Conservation (phyloP, 2,797 vertebrate species). For the Thamnophis elegans region DNA sequence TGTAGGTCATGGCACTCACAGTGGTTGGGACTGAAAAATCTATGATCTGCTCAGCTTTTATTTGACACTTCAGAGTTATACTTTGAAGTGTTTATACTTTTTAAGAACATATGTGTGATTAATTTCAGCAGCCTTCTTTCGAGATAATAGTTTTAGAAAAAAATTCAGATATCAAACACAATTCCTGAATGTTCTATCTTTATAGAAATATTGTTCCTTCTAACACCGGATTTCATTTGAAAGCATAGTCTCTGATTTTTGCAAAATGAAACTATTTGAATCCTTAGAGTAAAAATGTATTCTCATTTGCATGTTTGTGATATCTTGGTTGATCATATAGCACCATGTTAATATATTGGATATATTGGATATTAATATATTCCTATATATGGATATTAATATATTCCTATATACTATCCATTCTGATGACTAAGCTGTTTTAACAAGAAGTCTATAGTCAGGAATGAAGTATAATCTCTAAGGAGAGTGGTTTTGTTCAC, state of each 20-base stretch:
- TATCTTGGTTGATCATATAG: constrained; percentile 38
- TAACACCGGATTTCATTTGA: constrained; percentile 57
- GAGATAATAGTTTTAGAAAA: constrained; percentile 43
- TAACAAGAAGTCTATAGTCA: neutral
- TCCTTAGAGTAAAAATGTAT: constrained; percentile 52
- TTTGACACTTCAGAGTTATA: constrained; percentile 64
- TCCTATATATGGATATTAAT: constrained; percentile 29
- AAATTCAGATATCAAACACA: constrained; percentile 42
- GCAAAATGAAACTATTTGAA: constrained; percentile 48
- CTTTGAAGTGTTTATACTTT: constrained; percentile 70
- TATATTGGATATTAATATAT: constrained; percentile 28
- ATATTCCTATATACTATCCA: constrained; percentile 25
- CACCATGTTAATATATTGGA: constrained; percentile 28
- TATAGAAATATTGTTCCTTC: constrained; percentile 53
- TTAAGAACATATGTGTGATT: constrained; percentile 75
- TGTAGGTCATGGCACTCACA: constrained; percentile 60
- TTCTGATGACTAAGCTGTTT: constrained; percentile 19
- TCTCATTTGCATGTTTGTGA: constrained; percentile 46
- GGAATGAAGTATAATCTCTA: neutral
- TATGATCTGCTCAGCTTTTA: constrained; percentile 63
- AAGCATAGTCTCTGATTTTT: constrained; percentile 30
- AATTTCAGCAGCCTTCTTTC: constrained; percentile 63
- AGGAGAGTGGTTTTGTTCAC: neutral
- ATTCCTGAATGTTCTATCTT: constrained; percentile 34
- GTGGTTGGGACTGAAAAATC: constrained; percentile 59